Evolutionary conservation across 2,113 vertebrate species (phyloP).

Genomic region (Oryzias melastigma): DNA sequence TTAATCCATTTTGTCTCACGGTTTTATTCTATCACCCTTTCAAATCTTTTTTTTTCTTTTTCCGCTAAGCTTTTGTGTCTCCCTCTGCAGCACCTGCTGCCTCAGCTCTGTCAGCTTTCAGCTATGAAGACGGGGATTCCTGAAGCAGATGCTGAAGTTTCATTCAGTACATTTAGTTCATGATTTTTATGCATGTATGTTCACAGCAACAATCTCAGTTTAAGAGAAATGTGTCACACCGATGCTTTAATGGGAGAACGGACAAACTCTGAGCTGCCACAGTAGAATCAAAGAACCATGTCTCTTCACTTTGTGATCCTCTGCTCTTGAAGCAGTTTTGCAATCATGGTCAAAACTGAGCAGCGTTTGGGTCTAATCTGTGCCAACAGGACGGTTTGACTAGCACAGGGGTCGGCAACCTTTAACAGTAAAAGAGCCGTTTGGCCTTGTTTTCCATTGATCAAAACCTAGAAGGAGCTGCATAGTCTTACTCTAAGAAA

Average conservation of each 20-base stretch:
- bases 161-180: slow-evolving; percentile 24
- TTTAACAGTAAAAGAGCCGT: no score
- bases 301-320: slow-evolving; percentile 1
- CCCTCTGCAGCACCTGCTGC: slow-evolving; percentile 37
- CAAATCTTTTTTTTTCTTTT: slow-evolving; percentile 28
- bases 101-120: slow-evolving; percentile 45
- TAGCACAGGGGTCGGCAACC: neutral
- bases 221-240: neutral
- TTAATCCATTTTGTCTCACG: slow-evolving; percentile 50
- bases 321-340: slow-evolving; percentile 1
- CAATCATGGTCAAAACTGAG: slow-evolving; percentile 7
- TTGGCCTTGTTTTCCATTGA: no score
- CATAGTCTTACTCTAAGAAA: no score
- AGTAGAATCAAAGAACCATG: no score
- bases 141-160: slow-evolving; percentile 1
- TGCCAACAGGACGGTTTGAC: slow-evolving; percentile 25
- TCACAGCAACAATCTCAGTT: neutral
- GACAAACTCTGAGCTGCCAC: neutral
- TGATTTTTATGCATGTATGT: slow-evolving; percentile 31
- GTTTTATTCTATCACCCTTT: slow-evolving; percentile 48
- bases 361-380: slow-evolving; percentile 19
- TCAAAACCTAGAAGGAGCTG: no score
- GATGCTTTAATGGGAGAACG: slow-evolving; percentile 6
- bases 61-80: slow-evolving; percentile 11
- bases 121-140: slow-evolving; percentile 24